Evolutionary conservation across 2,113 vertebrate species (phyloP), one percentile per base, ranked within the genome.

Genomic region (Lampris incognitus): DNA sequence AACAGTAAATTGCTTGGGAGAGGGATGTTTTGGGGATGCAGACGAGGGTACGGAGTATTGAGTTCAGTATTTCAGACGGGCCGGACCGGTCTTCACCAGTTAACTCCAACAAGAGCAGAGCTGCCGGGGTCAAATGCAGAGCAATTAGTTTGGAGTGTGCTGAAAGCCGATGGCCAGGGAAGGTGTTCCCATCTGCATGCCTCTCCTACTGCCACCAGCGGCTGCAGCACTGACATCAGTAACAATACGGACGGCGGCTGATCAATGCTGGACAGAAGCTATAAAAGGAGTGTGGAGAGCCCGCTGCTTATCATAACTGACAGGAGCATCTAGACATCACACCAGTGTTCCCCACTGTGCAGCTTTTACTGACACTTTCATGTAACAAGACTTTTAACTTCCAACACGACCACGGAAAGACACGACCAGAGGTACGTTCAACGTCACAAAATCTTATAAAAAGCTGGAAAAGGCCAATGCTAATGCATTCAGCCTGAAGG

Each of bases 171-270:
- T 5, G 62, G 72, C 74, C 68, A 80, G 62, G 81, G 65, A 82
- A 69, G 82, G 82, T 83, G 85, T 76, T 88, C 79, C 87, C 85
- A 86, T 87, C 24, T 24, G 24, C 24, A 24, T 24, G 89, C 65
- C 61, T 81, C 60, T 59, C 82, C 84, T 72, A 24, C 76, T 80
- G 81, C 83, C 76, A 83, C 74, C 72, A 82, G 75, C 36, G 88
- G 78, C 81, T 75, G 61, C 76, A 82, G 73, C 76, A 85, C 68
- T 93, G 92, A 93, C 92, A 92, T 92, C 91, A 93, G 87, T 85
- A 74, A 85, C 79, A 87, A 81, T 92, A 92, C 93, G 93, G 91
- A 93, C 85, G 83, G 72, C 82, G 82, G 83, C 89, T 92, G 91
- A 92, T 94, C 92, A 91, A 91, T 90, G 90, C 51, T 64, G 81